A percentile compares a stretch with the other conserved stretches of the same genome.
These are phyloP conservation scores for Acropora yongei DNA, from an alignment of 64 coral and sea anemone genomes.

Conservation along the genomic window DNA sequence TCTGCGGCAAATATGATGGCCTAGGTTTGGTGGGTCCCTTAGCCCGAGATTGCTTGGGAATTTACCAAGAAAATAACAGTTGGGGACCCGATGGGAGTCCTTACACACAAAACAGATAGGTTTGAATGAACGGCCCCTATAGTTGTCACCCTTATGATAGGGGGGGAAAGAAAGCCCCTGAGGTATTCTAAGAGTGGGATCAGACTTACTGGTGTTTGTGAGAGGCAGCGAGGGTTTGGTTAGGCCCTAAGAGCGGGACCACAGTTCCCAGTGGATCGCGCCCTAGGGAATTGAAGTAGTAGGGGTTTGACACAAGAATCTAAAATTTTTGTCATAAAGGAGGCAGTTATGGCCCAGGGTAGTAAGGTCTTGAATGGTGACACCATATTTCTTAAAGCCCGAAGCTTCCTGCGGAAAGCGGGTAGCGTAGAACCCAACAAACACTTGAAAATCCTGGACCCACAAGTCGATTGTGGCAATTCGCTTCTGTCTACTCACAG, in stretches of 20 bases:
- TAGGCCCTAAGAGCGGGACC: slow-evolving; percentile 12
- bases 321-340: slow-evolving; percentile 44
- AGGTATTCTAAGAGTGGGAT: neutral
- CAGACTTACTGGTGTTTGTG: neutral
- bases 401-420: slow-evolving; percentile 19
- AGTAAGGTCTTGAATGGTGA: slow-evolving; percentile 42
- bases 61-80: slow-evolving; percentile 21
- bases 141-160: slow-evolving; percentile 44
- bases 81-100: neutral
- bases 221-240: neutral
- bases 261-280: slow-evolving; percentile 43
- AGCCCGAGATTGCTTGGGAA: neutral
- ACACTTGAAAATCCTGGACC: slow-evolving; percentile 32
- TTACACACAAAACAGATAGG: neutral
- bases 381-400: slow-evolving; percentile 36
- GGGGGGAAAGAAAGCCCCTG: slow-evolving; percentile 26
- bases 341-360: slow-evolving; percentile 29
- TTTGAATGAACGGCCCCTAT: slow-evolving; percentile 37
- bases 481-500: too few relatives aligned
- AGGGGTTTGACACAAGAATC: slow-evolving; percentile 5
- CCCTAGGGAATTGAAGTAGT: slow-evolving; percentile 47
- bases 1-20: neutral
- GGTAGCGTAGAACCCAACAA: slow-evolving; percentile 37
- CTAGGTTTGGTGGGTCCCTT: neutral
- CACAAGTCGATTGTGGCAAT: neutral